phyloP scores from a whole-genome alignment of 2,888 invertebrate genomes.

The Mythimna loreyi region DNA sequence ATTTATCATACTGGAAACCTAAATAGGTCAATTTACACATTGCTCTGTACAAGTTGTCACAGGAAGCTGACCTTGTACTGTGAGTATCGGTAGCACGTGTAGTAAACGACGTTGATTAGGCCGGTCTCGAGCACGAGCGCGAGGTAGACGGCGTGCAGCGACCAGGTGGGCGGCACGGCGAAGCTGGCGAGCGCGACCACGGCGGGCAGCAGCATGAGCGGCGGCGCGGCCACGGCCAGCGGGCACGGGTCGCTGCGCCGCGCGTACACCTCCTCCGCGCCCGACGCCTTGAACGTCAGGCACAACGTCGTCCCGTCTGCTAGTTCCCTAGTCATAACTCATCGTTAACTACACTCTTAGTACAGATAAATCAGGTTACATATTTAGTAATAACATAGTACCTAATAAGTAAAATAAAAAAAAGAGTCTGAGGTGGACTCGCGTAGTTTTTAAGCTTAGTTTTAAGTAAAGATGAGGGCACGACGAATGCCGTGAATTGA shows the following conservation, averaged over 20 bases:
- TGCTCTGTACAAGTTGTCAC: neutral
- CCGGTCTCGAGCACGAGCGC: slow-evolving; percentile 81
- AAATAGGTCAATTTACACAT: neutral
- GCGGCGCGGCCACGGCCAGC: slow-evolving; percentile 80
- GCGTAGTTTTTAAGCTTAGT: no score
- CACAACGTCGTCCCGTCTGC: slow-evolving; percentile 84
- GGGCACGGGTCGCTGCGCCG: slow-evolving; percentile 81
- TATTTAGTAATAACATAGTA: no score
- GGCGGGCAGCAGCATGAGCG: slow-evolving; percentile 85
- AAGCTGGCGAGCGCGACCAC: slow-evolving; percentile 81
- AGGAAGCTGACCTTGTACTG: slow-evolving; percentile 77
- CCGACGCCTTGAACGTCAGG: slow-evolving; percentile 81
- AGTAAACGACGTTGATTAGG: slow-evolving; percentile 81
- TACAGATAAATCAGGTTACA: neutral
- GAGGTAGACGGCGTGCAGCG: slow-evolving; percentile 80
- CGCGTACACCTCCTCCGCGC: slow-evolving; percentile 79
- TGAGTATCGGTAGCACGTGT: slow-evolving; percentile 78
- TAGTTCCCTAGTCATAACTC: slow-evolving; percentile 77
- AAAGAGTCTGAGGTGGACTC: no score
- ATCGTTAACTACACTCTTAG: slow-evolving; percentile 2
- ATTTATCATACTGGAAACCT: neutral
- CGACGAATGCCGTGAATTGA: no score
- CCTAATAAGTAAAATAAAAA: no score
- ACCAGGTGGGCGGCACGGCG: slow-evolving; percentile 80
- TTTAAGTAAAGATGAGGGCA: no score